phyloP scores from a whole-genome alignment of 2,797 vertebrate species.

The Vultur gryphus region DNA sequence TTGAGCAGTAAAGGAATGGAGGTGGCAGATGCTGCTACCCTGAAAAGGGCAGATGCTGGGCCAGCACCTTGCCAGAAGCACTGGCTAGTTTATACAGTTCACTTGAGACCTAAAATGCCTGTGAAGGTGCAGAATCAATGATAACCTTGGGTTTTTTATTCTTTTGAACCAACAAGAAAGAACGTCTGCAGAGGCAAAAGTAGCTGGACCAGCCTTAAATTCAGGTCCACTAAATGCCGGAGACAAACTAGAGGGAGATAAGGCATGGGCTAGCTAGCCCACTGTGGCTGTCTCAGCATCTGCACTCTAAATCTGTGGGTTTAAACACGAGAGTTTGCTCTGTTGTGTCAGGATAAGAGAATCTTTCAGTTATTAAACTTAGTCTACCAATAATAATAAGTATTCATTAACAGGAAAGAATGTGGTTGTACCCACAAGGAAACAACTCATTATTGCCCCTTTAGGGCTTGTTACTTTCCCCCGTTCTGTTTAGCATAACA shows the following conservation, averaged over 20 bases:
- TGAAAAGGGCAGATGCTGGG: not conserved
- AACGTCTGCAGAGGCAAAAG: not conserved
- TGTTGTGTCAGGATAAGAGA: not conserved
- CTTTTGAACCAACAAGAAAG: not conserved
- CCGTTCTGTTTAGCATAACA: not conserved
- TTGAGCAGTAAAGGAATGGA: slow-evolving; percentile 24
- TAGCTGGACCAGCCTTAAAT: not conserved
- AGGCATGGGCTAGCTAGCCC: not conserved
- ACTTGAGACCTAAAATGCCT: not conserved
- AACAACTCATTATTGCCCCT: not conserved
- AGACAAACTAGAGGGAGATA: not conserved
- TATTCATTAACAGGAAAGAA: not conserved
- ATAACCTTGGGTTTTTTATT: not conserved
- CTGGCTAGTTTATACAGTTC: not conserved
- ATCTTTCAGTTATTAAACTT: not conserved
- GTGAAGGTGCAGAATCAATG: not conserved
- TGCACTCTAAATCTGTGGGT: not conserved
- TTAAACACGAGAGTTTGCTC: too few species aligned
- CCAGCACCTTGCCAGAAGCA: not conserved
- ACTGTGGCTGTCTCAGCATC: not conserved
- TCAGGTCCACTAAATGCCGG: not conserved
- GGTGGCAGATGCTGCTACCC: not conserved
- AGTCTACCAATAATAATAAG: not conserved
- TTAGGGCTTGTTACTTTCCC: not conserved
- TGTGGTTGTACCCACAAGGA: not conserved